These are phyloP conservation scores for Sebastes cheni DNA, from an alignment of 2,797 vertebrate species.

Conservation along the genomic window DNA sequence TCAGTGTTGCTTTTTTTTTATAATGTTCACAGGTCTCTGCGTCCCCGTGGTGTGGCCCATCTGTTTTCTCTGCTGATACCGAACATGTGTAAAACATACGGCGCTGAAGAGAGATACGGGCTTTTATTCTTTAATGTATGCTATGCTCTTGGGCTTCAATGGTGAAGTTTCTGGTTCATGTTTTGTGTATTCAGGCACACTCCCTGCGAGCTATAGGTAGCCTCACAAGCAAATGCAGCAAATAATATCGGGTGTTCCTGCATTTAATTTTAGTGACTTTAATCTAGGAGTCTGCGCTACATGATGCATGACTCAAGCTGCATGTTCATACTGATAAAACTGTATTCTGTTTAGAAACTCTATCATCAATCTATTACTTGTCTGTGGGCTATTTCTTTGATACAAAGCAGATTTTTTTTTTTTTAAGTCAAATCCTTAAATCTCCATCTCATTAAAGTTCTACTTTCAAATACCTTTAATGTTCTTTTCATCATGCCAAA, in stretches of 20 bases:
- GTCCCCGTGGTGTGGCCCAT: slow-evolving; percentile 73
- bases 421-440: neutral
- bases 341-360: slow-evolving; percentile 21
- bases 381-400: slow-evolving; percentile 38
- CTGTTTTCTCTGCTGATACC: slow-evolving; percentile 71
- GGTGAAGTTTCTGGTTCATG: slow-evolving; percentile 75
- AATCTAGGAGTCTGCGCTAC: slow-evolving; percentile 25
- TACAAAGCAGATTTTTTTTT: neutral
- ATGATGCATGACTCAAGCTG: slow-evolving; percentile 31
- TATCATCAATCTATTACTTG: slow-evolving; percentile 28
- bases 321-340: slow-evolving; percentile 49
- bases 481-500: slow-evolving; percentile 23
- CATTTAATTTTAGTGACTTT: slow-evolving; percentile 50
- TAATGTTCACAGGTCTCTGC: slow-evolving; percentile 65
- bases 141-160: slow-evolving; percentile 74
- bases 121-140: slow-evolving; percentile 72
- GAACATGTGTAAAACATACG: slow-evolving; percentile 72
- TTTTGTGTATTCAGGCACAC: slow-evolving; percentile 50
- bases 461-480: slow-evolving; percentile 4
- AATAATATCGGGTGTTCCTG: slow-evolving; percentile 42
- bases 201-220: slow-evolving; percentile 20
- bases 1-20: slow-evolving; percentile 69
- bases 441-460: slow-evolving; percentile 20
- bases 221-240: slow-evolving; percentile 36
- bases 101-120: slow-evolving; percentile 48